Base-by-base conservation (phyloP, 2,113 vertebrate species). In the Thunnus maccoyii region DNA sequence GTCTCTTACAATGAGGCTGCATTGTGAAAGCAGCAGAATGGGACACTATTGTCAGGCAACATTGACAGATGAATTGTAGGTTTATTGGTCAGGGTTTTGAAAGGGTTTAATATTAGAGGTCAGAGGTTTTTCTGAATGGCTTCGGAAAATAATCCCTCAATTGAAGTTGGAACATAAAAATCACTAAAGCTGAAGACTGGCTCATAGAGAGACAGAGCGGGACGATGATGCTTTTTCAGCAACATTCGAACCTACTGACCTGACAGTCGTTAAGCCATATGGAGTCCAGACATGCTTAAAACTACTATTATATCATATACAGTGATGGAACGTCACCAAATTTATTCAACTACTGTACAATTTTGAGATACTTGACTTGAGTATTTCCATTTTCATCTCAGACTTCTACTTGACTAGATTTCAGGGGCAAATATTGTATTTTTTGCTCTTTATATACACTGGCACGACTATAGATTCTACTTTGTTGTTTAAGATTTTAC, bases 141-240 rank as follows among this genome's bases (percentile, higher is more conserved):
- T 80, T 41, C 22, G 58, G 71, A 86, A 72, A 66, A 66, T 87
- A 86, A 89, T 89, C 85, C 76, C 72, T 72, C 57, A 78, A 36
- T 69, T 72, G 32, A 54, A 71, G 16, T 11, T 67, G 60, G n/a
- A 72, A 66, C 48, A 80, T 73, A 66, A 55, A 81, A 76, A 76
- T 67, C 76, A 41, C 8, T 44, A 18, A 55, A 63, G 44, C 76
- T 60, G 77, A 18, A 36, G 41, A 36, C 44, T 41, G 62, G 70
- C 30, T 69, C 44, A 46, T 16, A 5, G n/a, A 14, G 18, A 74
- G 14, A 58, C 44, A 55, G 22, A 47, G 67, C 20, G 46, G 12
- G 57, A 60, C 41, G 32, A 80, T 16, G 62, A 52, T 16, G 18
- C 16, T 44, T 44, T 13, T 30, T 27, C 44, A 66, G 20, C 63